Conservation (phyloP, 1,140 invertebrate genomes). For the Medauroidea extradentata region DNA sequence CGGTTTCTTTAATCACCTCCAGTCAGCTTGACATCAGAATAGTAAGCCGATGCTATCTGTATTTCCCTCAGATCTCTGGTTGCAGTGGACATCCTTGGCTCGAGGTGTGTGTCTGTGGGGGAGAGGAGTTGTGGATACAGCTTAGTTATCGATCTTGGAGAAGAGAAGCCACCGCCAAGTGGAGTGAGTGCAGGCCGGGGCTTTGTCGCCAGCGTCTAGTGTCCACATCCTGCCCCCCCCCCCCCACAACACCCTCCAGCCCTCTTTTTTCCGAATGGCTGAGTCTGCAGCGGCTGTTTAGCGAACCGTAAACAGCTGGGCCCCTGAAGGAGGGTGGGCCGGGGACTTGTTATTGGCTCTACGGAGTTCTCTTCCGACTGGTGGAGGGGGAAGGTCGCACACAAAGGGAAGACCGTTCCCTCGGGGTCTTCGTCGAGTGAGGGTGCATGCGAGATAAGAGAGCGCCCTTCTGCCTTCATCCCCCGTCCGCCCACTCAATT, state of each 20-base stretch:
- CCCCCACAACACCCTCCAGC: background rate
- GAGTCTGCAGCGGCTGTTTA: constrained; percentile 9
- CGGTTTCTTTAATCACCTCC: too few species aligned
- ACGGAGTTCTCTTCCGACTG: background rate
- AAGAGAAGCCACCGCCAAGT: too few species aligned
- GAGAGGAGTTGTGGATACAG: too few species aligned
- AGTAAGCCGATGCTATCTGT: too few species aligned
- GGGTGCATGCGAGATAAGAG: background rate
- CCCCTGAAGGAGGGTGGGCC: background rate
- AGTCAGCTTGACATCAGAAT: too few species aligned
- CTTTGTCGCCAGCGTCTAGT: too few species aligned
- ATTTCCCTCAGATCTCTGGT: too few species aligned
- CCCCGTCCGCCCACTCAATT: background rate
- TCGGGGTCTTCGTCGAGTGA: background rate
- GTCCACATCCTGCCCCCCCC: background rate
- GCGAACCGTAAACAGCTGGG: constrained; percentile 9
- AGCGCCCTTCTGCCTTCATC: background rate
- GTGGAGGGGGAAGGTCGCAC: constrained; percentile 1
- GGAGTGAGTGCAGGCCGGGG: too few species aligned
- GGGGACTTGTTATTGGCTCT: constrained; percentile 10
- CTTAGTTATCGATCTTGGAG: too few species aligned
- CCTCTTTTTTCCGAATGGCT: constrained; percentile 7
- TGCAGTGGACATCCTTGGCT: too few species aligned
- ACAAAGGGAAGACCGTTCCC: background rate
- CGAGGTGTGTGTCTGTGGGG: too few species aligned